Base-by-base conservation (phyloP, 2,113 vertebrate species). In the Aphelocoma coerulescens region DNA sequence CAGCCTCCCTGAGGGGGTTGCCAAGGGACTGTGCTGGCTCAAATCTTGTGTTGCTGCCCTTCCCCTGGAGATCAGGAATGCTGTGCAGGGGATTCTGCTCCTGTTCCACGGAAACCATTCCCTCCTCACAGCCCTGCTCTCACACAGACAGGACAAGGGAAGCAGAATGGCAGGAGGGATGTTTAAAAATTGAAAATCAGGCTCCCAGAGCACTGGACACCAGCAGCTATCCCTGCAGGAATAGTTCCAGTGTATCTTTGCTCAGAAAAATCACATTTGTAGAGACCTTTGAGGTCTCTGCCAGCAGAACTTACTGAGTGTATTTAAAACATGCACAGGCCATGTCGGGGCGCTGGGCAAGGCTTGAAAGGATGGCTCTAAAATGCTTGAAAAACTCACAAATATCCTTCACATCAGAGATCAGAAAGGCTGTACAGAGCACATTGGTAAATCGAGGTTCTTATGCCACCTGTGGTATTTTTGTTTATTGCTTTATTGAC, bases 61-160 rank as follows among this genome's bases (percentile, higher is more conserved):
- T 78, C 37, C 44, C 7, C 24, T 69, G 77, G 58, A 66, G 37
- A 35, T 63, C 39, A 88, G 63, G 35, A 66, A 35, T 33, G 61
- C 1, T 9, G 43, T 2, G 3, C 14, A 32, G 16, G 22, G 16
- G 9, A 22, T 57, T 48, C 58, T 5, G 0, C 37, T 63, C 27
- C 76, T 33, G 41, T 11, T 15, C 26, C 51, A 16, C 0, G 13
- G 59, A 30, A 67, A 43, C 55, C 39, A 22, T 49, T 41, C 41
- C 59, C 14, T 14, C 8, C 52, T 30, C 58, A 30, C n/a, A 58
- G 52, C 28, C 46, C 14, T 41, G 18, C 27, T 30, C 44, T 58
- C 18, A 9, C 2, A 23, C 10, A 21, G 43, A 11, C 76, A 49
- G 49, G 10, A 5, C n/a, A 52, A 18, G 83, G 39, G n/a, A 13